Base-by-base conservation (phyloP, 2,113 vertebrate genomes). In the Orthochromis indermauri region DNA sequence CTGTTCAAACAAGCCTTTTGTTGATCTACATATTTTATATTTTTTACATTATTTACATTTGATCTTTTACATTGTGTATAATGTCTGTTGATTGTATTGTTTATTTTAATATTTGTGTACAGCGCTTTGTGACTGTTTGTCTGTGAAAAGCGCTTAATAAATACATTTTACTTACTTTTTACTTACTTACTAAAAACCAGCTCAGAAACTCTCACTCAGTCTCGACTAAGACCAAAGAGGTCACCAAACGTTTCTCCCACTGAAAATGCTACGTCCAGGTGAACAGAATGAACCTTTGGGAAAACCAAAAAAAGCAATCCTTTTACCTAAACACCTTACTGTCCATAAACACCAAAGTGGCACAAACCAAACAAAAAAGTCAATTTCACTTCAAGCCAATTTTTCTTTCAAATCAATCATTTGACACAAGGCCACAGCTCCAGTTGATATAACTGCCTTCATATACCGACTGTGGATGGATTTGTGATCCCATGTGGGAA, bases 351-450 rank as follows among this genome's bases (percentile, higher is more conserved):
- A n/a, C n/a, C n/a, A n/a, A n/a, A n/a, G n/a, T 90, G 2, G 97
- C 95, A 1, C 98, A 55, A 98, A 10, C 88, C 95, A 87, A 98
- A 76, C 2, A n/a, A 4, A 98, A 97, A 24, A 55, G 21, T 55
- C 1, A 4, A n/a, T 63, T 33, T 61, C 0, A 61, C 6, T 59
- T 59, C 24, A 16, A 61, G 26, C 3, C 3, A 59, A 59, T 9
- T 31, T 28, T 59, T 16, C 3, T 59, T 16, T 59, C 57, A 61
- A 61, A 8, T n/a, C 10, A 7, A n/a, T 66, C 61, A 66, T 12
- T n/a, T 66, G 31, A 19, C 28, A 33, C 59, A 35, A 33, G 16
- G 17, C 31, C 61, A 66, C 31, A 6, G 28, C 59, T 63, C 9
- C 17, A 63, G 17, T 17, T 59, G 28, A 33, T 63, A 63, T 11